A percentile compares a stretch with the other conserved stretches of the same genome.
Conservation (phyloP, 2,888 invertebrate species). For the Ennomos quercinarius region DNA sequence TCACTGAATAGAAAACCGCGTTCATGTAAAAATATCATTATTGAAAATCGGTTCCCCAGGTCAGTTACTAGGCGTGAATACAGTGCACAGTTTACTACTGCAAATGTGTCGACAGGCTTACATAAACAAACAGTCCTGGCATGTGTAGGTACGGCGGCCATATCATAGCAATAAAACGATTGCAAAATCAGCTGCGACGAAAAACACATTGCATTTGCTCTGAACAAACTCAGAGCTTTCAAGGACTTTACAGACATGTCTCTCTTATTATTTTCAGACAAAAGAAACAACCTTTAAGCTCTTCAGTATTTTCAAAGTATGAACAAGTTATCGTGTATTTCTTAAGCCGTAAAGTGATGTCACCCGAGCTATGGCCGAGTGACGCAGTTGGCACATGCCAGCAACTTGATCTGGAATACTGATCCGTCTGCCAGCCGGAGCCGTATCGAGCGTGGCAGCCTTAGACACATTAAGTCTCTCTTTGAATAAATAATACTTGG, state of each 20-base stretch:
- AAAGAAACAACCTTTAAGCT: no score
- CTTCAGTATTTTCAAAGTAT: no score
- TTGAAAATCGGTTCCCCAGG: conserved; percentile 46
- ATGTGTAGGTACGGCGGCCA: conserved; percentile 34
- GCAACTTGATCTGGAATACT: conserved; percentile 45
- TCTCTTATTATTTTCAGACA: background rate
- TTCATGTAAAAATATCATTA: conserved; percentile 42
- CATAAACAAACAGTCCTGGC: conserved; percentile 41
- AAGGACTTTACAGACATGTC: conserved; percentile 15
- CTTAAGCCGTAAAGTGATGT: conserved; percentile 52
- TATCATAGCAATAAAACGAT: conserved; percentile 41
- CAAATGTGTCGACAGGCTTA: conserved; percentile 38
- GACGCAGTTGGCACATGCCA: conserved; percentile 77
- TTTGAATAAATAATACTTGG: conserved; percentile 34
- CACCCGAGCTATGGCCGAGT: conserved; percentile 57
- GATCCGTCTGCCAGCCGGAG: conserved; percentile 26
- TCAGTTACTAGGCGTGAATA: conserved; percentile 42
- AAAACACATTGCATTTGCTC: conserved; percentile 34
- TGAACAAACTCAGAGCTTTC: conserved; percentile 32
- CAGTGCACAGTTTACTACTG: conserved; percentile 28
- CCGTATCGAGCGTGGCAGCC: conserved; percentile 21
- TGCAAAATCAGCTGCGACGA: conserved; percentile 41
- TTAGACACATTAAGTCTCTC: conserved; percentile 25
- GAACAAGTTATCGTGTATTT: conserved; percentile 12
- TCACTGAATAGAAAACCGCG: conserved; percentile 41